Conservation (phyloP, 2,797 vertebrate species). For the Coccyzus lansbergi region DNA sequence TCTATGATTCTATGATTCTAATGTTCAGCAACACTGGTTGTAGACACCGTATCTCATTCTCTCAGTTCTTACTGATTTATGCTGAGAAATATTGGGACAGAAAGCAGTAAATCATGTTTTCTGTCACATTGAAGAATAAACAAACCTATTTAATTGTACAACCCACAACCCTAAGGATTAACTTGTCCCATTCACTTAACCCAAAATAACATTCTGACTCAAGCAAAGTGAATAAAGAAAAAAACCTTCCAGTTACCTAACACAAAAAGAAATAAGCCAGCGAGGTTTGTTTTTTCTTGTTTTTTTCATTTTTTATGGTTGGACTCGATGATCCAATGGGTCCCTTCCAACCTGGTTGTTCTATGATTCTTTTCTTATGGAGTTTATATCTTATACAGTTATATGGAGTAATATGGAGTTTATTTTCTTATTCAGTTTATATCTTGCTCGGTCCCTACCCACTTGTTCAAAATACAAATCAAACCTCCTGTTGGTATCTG, state of each 20-base stretch:
- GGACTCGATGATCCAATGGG: too few relatives aligned
- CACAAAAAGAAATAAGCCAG: background rate
- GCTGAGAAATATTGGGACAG: background rate
- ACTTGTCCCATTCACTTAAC: background rate
- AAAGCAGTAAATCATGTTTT: conserved; percentile 42
- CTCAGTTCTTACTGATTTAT: conserved; percentile 48
- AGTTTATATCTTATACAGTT: too few relatives aligned
- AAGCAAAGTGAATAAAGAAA: background rate
- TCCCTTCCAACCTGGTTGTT: too few relatives aligned
- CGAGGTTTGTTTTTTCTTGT: background rate
- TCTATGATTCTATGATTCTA: too few relatives aligned
- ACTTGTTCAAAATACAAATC: background rate
- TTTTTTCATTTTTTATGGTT: too few relatives aligned
- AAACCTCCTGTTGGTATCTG: background rate
- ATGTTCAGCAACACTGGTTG: background rate
- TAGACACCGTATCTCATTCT: background rate
- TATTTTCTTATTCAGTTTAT: too few relatives aligned
- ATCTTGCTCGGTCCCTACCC: background rate
- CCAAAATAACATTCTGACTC: background rate
- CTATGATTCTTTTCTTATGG: background rate
- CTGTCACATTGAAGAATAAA: conserved; percentile 34
- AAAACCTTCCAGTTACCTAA: background rate
- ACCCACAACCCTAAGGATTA: background rate
- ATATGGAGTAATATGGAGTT: too few relatives aligned
- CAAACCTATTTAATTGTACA: conserved; percentile 8